Evolutionary conservation across 2,888 invertebrate genomes (phyloP).

Genomic region (Synergus itoensis): DNA sequence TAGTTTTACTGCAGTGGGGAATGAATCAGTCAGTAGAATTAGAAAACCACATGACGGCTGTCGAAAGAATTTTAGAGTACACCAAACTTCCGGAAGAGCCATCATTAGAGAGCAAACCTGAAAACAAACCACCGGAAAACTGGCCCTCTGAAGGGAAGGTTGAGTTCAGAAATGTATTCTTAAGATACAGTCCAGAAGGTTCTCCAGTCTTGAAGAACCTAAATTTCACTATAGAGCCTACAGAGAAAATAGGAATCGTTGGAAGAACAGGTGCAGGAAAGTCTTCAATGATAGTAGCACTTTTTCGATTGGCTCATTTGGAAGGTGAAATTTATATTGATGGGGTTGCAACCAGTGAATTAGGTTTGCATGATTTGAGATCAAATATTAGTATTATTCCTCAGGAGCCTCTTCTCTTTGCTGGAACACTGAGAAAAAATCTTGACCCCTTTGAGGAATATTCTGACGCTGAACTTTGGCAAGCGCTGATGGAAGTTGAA

Average conservation of each 20-base stretch:
- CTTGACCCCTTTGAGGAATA: slow-evolving; percentile 84
- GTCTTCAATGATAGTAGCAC: slow-evolving; percentile 84
- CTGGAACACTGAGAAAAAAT: slow-evolving; percentile 82
- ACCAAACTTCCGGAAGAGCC: slow-evolving; percentile 81
- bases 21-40: slow-evolving; percentile 85
- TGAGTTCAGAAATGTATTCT: slow-evolving; percentile 79
- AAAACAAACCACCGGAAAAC: slow-evolving; percentile 76
- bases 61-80: slow-evolving; percentile 88
- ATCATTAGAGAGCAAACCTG: slow-evolving; percentile 73
- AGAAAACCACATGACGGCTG: slow-evolving; percentile 82
- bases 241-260: slow-evolving; percentile 84
- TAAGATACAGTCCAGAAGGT: slow-evolving; percentile 78
- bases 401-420: too few relatives aligned
- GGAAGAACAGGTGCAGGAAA: slow-evolving; percentile 86
- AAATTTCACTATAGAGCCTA: slow-evolving; percentile 79
- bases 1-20: slow-evolving; percentile 82
- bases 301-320: slow-evolving; percentile 84
- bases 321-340: slow-evolving; percentile 86
- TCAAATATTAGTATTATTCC: slow-evolving; percentile 84
- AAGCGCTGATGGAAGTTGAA: slow-evolving; percentile 83
- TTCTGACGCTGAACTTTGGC: slow-evolving; percentile 79
- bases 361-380: slow-evolving; percentile 82
- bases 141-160: slow-evolving; percentile 81
- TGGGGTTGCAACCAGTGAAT: slow-evolving; percentile 80
- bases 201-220: slow-evolving; percentile 79